phyloP scores from a whole-genome alignment of 2,113 vertebrate genomes.

The Orcinus orca region DNA sequence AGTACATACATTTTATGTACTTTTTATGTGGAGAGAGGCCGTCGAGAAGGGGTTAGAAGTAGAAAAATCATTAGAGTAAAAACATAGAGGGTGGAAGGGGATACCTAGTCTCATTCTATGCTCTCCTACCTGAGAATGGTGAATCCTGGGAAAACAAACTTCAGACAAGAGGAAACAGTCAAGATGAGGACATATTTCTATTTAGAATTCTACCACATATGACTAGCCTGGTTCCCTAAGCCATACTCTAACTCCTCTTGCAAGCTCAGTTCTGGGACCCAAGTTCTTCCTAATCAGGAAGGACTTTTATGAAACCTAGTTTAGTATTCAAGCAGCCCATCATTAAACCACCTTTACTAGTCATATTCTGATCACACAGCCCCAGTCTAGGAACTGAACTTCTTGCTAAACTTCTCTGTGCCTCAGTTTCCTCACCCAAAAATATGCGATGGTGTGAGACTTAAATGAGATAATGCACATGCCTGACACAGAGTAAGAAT shows the following conservation, averaged over 20 bases:
- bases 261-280: not conserved
- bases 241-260: not conserved
- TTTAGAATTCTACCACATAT: not conserved
- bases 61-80: slow-evolving; percentile 22
- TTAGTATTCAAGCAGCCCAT: not conserved
- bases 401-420: slow-evolving; percentile 12
- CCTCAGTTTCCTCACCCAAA: not conserved
- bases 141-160: not conserved
- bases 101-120: not conserved
- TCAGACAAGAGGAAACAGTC: not conserved
- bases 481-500: not conserved
- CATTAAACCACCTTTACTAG: not conserved
- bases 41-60: not conserved
- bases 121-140: not conserved
- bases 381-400: slow-evolving; percentile 2
- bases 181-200: not conserved
- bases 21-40: too few relatives aligned
- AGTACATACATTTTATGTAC: not conserved
- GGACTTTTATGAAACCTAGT: slow-evolving; percentile 4
- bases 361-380: not conserved
- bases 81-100: not conserved
- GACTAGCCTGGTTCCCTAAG: not conserved
- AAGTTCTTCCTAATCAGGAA: not conserved
- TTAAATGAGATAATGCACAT: not conserved
- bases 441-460: not conserved